Conservation (phyloP, 1,140 invertebrate genomes). For the Monochamus saltuarius region DNA sequence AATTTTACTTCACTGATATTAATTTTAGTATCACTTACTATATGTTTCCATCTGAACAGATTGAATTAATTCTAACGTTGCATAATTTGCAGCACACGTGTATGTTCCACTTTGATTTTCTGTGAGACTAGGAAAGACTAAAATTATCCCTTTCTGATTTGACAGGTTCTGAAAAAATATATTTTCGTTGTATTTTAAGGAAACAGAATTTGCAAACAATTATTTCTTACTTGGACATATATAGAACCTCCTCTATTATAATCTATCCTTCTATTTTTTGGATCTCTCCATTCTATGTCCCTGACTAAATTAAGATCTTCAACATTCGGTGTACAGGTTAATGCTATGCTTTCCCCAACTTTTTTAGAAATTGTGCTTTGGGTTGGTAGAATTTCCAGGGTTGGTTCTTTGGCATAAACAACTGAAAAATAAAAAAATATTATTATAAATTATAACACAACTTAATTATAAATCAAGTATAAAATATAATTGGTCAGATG, state of each 20-base stretch:
- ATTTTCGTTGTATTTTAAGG: not conserved
- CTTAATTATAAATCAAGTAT: too few relatives aligned
- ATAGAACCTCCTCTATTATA: slow-evolving; percentile 35
- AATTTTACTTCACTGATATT: not conserved
- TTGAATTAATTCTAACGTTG: slow-evolving; percentile 63
- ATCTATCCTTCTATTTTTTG: slow-evolving; percentile 63
- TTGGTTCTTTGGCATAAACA: slow-evolving; percentile 18
- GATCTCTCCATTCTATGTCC: slow-evolving; percentile 72
- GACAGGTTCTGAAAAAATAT: slow-evolving; percentile 29
- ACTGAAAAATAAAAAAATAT: slow-evolving; percentile 31
- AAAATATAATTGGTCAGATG: too few relatives aligned
- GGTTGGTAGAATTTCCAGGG: slow-evolving; percentile 65
- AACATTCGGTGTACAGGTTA: slow-evolving; percentile 69
- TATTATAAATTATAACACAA: too few relatives aligned
- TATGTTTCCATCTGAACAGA: slow-evolving; percentile 72
- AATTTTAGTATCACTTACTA: slow-evolving; percentile 57
- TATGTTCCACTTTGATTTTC: slow-evolving; percentile 78
- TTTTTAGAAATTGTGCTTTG: slow-evolving; percentile 66
- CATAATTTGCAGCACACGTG: slow-evolving; percentile 78
- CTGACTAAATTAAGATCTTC: slow-evolving; percentile 61
- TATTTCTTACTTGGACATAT: slow-evolving; percentile 43
- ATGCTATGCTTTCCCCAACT: slow-evolving; percentile 66
- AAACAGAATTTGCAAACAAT: not conserved
- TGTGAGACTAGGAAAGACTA: slow-evolving; percentile 74
- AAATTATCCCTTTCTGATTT: slow-evolving; percentile 59